Percentiles rank a stretch among this genome's conserved stretches.
These are phyloP conservation scores for Eudemis profundana DNA, from an alignment of 2,888 invertebrate species.

Conservation along the genomic window DNA sequence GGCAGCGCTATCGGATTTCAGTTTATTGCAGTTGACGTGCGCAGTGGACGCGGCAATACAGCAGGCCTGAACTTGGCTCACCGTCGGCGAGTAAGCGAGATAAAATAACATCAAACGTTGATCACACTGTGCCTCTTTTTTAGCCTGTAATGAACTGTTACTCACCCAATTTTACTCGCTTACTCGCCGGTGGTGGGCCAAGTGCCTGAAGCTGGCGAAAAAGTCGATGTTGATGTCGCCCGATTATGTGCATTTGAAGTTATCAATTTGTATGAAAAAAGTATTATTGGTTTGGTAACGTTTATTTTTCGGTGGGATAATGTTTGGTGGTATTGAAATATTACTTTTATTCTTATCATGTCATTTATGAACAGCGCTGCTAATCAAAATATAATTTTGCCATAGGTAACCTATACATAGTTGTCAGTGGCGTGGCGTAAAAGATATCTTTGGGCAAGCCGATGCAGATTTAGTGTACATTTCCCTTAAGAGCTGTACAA, in stretches of 20 bases:
- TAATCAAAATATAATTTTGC: background rate
- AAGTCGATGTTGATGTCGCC: constrained; percentile 75
- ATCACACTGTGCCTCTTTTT: too few species aligned
- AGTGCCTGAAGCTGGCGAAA: too few species aligned
- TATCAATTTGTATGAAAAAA: constrained; percentile 59
- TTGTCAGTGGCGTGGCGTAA: too few species aligned
- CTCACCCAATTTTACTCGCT: too few species aligned
- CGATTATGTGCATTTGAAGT: constrained; percentile 53
- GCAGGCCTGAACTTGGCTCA: too few species aligned
- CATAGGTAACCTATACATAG: background rate
- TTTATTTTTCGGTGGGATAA: constrained; percentile 29
- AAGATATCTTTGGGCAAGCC: too few species aligned
- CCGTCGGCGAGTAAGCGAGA: too few species aligned
- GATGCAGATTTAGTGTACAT: too few species aligned
- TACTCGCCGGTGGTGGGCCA: too few species aligned
- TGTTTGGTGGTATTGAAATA: constrained; percentile 23
- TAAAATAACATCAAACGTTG: too few species aligned
- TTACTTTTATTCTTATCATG: constrained; percentile 23
- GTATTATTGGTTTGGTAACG: constrained; percentile 54
- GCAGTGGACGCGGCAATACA: constrained; percentile 19
- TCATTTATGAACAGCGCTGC: background rate
- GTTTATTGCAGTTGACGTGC: constrained; percentile 67
- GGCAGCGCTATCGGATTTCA: constrained; percentile 79
- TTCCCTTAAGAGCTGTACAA: too few species aligned
- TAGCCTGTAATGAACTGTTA: too few species aligned